Base-by-base conservation (phyloP, 2,113 vertebrate genomes). In the Aphelocoma coerulescens region DNA sequence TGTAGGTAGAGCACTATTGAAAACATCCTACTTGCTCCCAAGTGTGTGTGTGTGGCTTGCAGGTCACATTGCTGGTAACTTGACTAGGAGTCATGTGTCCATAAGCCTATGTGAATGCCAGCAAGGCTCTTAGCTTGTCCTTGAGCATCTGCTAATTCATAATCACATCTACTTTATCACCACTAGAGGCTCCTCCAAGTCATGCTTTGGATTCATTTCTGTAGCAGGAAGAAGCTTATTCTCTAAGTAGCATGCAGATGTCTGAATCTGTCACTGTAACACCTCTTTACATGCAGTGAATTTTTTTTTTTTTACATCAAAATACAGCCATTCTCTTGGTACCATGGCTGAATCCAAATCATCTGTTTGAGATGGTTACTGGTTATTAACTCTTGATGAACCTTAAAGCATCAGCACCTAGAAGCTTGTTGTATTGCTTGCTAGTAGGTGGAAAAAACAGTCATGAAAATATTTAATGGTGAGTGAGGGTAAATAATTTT, bases 181-280 rank as follows among this genome's bases (percentile, higher is more conserved):
- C 93, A 90, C 95, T 96, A 96, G 96, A 97, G 96, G 96, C 68
- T 96, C 94, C 96, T 95, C 93, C 93, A 96, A 69, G 82, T 91
- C 95, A 67, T 44, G 51, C 44, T 96, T 96, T 89, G 75, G 37
- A 12, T 66, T 35, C 0, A 13, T 51, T 88, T 79, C 39, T 91
- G 43, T 89, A n/a, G 18, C 49, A 69, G 41, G 67, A 88, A 77
- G 49, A 55, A 62, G 63, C 33, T 88, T n/a, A 19, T n/a, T 23
- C 61, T 86, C 41, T 59, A 58, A 71, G 46, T 28, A 58, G 22
- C 19, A 4, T 66, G 23, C 14, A 26, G 43, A 14, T 73, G 3
- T n/a, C 37, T 73, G 63, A 66, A 41, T 78, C 39, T 75, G 17
- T 54, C 33, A 30, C 44, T 28, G 28, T 65, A 85, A 37, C 27